A percentile compares a stretch with the other conserved stretches of the same genome.
Conservation (phyloP, 2,888 invertebrate genomes). For the Allacma fusca region DNA sequence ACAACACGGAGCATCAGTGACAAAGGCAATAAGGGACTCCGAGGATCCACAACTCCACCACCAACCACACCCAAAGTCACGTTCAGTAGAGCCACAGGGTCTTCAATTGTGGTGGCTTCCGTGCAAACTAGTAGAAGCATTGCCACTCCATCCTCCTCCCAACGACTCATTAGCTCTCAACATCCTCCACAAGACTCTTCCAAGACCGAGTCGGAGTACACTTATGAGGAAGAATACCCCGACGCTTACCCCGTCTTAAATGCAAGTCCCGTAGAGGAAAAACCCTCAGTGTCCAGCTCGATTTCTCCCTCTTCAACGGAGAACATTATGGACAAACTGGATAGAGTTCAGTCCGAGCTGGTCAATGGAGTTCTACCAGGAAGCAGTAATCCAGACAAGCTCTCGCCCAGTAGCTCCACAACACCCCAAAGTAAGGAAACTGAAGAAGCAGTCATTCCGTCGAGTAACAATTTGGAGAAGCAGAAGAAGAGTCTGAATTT, state of each 20-base stretch:
- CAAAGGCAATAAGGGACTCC: constrained; percentile 29
- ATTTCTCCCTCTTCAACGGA: constrained; percentile 69
- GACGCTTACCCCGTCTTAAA: constrained; percentile 61
- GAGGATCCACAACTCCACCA: constrained; percentile 65
- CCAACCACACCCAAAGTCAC: constrained; percentile 62
- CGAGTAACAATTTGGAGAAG: neutral
- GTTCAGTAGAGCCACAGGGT: constrained; percentile 57
- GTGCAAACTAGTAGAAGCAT: constrained; percentile 88
- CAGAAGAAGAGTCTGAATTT: constrained; percentile 30
- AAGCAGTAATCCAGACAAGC: constrained; percentile 64
- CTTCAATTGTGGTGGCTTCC: constrained; percentile 77
- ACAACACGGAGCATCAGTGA: constrained; percentile 54
- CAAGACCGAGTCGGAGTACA: constrained; percentile 60
- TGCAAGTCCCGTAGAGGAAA: neutral
- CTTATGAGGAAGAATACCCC: constrained; percentile 59
- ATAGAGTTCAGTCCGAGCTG: constrained; percentile 83
- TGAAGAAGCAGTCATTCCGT: neutral
- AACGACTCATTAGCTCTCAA: constrained; percentile 76
- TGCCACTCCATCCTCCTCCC: constrained; percentile 65
- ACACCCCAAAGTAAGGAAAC: neutral
- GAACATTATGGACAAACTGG: constrained; percentile 83
- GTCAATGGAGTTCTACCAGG: constrained; percentile 79
- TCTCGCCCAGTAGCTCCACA: constrained; percentile 26
- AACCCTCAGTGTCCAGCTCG: constrained; percentile 21
- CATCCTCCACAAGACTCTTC: constrained; percentile 70